phyloP scores from a whole-genome alignment of 1,140 invertebrate species.

The Potamilus streckersoni region DNA sequence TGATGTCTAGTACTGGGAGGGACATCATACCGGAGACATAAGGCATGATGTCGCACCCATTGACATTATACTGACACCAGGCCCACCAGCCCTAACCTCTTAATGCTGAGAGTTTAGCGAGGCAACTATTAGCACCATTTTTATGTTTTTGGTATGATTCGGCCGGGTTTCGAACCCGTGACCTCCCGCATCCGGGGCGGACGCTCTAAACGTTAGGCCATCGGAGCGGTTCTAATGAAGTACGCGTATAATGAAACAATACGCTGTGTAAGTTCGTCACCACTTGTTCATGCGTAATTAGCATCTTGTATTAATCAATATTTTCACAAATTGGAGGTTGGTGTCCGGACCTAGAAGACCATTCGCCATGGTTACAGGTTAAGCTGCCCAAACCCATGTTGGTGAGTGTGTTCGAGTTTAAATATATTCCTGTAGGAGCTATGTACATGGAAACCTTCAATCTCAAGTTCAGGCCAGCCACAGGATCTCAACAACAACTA shows the following conservation, averaged over 20 bases:
- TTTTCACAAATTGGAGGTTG: slow-evolving; percentile 10
- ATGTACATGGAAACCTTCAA: slow-evolving; percentile 22
- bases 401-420: slow-evolving; percentile 19
- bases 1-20: too few species aligned
- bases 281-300: neutral
- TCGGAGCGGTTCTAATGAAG: too few species aligned
- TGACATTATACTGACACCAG: neutral
- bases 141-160: too few species aligned
- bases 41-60: neutral
- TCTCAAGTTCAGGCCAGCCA: slow-evolving; percentile 7
- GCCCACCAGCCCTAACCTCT: neutral
- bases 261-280: neutral
- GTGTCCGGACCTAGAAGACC: slow-evolving; percentile 9
- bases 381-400: slow-evolving; percentile 18
- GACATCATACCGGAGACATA: too few species aligned
- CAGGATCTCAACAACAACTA: too few species aligned
- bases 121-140: neutral
- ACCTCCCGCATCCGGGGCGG: too few species aligned
- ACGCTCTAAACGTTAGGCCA: too few species aligned
- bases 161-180: too few species aligned
- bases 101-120: neutral
- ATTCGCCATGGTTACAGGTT: slow-evolving; percentile 12
- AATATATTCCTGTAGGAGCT: neutral
- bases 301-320: neutral
- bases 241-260: neutral